Evolutionary conservation across 2,888 invertebrate species (phyloP).

Genomic region (Carcina quercana): DNA sequence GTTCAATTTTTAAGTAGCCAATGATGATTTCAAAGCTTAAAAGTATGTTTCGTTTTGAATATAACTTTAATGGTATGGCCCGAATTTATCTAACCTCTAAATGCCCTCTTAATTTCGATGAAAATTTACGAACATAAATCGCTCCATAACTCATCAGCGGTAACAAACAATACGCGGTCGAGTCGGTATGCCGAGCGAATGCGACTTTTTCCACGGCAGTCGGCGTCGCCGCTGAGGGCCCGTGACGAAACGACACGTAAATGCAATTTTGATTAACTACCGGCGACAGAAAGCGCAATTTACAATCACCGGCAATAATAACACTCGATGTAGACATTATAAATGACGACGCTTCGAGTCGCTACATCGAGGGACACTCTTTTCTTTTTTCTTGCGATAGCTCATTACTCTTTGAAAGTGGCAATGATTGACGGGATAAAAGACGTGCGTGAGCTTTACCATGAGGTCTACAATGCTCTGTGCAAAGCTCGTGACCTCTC

Average conservation of each 20-base stretch:
- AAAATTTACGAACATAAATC: too few relatives aligned
- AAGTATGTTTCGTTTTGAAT: too few relatives aligned
- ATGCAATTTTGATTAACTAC: constrained; percentile 66
- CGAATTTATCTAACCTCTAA: neutral
- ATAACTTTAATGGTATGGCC: too few relatives aligned
- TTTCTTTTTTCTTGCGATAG: neutral
- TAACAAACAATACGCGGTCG: constrained; percentile 29
- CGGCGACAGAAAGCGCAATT: constrained; percentile 31
- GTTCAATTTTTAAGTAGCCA: too few relatives aligned
- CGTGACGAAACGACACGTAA: constrained; percentile 59
- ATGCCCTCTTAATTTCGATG: neutral
- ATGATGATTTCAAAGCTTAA: too few relatives aligned
- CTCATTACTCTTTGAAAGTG: too few relatives aligned
- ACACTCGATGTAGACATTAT: constrained; percentile 59
- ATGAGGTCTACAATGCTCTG: neutral
- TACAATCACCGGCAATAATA: constrained; percentile 36
- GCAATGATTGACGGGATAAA: neutral
- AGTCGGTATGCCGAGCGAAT: constrained; percentile 35
- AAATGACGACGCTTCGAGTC: constrained; percentile 4
- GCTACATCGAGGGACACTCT: neutral
- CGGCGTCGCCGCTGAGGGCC: constrained; percentile 25
- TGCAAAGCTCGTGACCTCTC: neutral
- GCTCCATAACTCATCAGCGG: constrained; percentile 47
- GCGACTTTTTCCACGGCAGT: constrained; percentile 35
- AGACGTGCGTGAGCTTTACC: neutral